These are phyloP conservation scores for Meiosimyza decipiens DNA, from an alignment of 2,888 invertebrate species.

Conservation along the genomic window DNA sequence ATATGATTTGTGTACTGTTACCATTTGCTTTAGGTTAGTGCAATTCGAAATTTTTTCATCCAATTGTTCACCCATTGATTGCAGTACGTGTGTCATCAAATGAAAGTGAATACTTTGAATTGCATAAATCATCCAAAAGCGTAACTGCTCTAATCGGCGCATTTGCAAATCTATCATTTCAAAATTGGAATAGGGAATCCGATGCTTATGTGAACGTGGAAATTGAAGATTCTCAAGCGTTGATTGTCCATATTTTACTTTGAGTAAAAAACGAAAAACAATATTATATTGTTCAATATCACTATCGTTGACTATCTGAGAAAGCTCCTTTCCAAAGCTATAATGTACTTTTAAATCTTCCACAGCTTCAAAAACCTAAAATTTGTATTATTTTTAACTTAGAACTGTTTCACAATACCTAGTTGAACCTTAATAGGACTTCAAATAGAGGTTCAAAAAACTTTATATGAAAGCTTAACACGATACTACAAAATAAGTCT, in stretches of 20 bases:
- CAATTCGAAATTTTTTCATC: slow-evolving; percentile 56
- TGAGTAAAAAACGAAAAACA: slow-evolving; percentile 69
- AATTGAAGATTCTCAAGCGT: slow-evolving; percentile 68
- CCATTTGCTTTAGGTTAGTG: slow-evolving; percentile 58
- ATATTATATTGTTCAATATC: slow-evolving; percentile 60
- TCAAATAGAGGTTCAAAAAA: neutral
- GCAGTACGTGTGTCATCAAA: slow-evolving; percentile 67
- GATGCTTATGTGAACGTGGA: slow-evolving; percentile 50
- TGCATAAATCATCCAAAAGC: slow-evolving; percentile 70
- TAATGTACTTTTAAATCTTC: slow-evolving; percentile 58
- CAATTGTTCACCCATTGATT: slow-evolving; percentile 60
- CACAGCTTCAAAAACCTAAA: slow-evolving; percentile 57
- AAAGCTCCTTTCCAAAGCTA: slow-evolving; percentile 54
- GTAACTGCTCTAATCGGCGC: slow-evolving; percentile 68
- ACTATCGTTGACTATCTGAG: slow-evolving; percentile 55
- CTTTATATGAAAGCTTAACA: no score
- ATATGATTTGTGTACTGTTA: slow-evolving; percentile 61
- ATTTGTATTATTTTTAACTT: neutral
- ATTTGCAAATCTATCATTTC: slow-evolving; percentile 60
- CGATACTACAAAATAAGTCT: no score
- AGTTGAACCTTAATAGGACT: neutral
- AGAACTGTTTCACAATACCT: neutral
- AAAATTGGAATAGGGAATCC: slow-evolving; percentile 53
- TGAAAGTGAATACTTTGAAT: slow-evolving; percentile 69
- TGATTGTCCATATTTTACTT: slow-evolving; percentile 70